A percentile compares a stretch with the other conserved stretches of the same genome.
Conservation (phyloP, 2,113 vertebrate genomes). For the Rhabdornis inornatus region DNA sequence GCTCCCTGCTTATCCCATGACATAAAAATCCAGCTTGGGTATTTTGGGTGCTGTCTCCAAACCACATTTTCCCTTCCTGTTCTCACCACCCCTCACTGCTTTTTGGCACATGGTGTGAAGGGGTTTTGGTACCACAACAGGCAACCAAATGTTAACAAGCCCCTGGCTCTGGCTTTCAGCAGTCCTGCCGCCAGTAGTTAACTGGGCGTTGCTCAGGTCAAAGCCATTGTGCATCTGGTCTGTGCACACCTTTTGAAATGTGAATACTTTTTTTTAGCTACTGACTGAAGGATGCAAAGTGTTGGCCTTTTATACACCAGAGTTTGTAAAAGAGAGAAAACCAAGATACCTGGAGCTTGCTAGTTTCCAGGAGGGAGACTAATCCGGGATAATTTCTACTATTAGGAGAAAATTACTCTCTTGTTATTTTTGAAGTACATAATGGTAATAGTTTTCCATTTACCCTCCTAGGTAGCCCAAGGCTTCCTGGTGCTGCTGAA, state of each 20-base stretch:
- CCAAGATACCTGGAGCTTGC: not conserved
- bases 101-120: not conserved
- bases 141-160: not conserved
- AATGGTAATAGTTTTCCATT: conserved; percentile 21
- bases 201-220: not conserved
- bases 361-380: not conserved
- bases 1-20: not conserved
- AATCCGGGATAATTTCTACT: conserved; percentile 16
- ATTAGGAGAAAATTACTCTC: conserved; percentile 13
- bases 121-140: not conserved
- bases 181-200: not conserved
- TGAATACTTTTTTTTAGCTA: not conserved
- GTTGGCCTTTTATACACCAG: not conserved
- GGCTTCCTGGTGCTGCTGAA: not conserved
- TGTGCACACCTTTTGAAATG: not conserved
- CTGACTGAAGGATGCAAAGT: not conserved
- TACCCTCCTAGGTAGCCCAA: not conserved
- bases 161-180: not conserved
- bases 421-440: conserved; percentile 6
- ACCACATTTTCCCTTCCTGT: not conserved
- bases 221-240: not conserved
- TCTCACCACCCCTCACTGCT: not conserved
- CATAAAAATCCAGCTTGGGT: not conserved
- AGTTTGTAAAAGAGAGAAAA: not conserved
- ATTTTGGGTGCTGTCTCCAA: not conserved